phyloP scores from a whole-genome alignment of 2,888 invertebrate species.

The Hypomecis atomaria region DNA sequence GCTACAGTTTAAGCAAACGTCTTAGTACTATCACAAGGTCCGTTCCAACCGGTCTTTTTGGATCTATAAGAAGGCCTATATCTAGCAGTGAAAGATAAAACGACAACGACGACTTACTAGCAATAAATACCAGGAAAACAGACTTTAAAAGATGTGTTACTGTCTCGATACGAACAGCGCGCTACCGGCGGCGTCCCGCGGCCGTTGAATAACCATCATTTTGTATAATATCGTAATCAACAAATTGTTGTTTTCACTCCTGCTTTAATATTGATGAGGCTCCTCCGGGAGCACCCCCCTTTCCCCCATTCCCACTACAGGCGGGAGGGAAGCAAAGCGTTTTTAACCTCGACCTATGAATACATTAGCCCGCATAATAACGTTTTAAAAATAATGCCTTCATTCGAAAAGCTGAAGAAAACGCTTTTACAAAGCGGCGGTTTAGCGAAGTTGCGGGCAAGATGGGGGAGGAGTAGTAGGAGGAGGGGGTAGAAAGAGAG shows the following conservation, averaged over 20 bases:
- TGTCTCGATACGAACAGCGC: neutral
- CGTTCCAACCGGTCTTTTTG: too few relatives aligned
- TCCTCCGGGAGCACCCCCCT: constrained; percentile 19
- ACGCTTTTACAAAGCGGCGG: constrained; percentile 27
- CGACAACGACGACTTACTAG: too few relatives aligned
- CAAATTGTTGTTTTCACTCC: constrained; percentile 50
- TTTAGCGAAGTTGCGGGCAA: constrained; percentile 15
- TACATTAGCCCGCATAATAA: constrained; percentile 53
- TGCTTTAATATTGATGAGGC: constrained; percentile 54
- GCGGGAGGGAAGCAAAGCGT: constrained; percentile 26
- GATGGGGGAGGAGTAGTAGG: neutral
- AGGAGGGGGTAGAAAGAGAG: neutral
- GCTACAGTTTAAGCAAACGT: too few relatives aligned
- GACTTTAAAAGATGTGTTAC: neutral
- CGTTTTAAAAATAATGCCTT: constrained; percentile 50
- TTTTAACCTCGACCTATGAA: constrained; percentile 57
- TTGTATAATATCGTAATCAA: constrained; percentile 50
- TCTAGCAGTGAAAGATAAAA: too few relatives aligned
- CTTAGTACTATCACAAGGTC: too few relatives aligned
- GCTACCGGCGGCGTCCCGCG: constrained; percentile 8
- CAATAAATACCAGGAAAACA: neutral
- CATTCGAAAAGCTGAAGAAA: constrained; percentile 38
- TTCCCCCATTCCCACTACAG: neutral
- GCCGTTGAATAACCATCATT: constrained; percentile 37
- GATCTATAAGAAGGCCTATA: too few relatives aligned